These are phyloP conservation scores for Enteromius viviparus DNA, from an alignment of 2,797 vertebrate species.

Conservation along the genomic window DNA sequence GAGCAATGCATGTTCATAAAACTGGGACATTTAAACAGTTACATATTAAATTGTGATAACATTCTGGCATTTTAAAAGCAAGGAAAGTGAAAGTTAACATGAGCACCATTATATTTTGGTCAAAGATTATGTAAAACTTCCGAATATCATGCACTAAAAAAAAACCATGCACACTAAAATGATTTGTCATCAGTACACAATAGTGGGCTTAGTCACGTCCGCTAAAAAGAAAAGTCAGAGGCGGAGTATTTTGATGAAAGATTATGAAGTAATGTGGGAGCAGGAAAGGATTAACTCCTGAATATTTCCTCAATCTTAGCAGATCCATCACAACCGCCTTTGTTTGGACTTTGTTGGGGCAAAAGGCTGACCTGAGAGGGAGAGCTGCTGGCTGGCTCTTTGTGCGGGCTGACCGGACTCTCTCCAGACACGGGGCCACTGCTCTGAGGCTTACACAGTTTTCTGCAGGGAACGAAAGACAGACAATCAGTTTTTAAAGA, in stretches of 20 bases:
- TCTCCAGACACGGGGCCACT: slow-evolving; percentile 72
- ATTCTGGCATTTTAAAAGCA: background rate
- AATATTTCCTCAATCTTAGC: background rate
- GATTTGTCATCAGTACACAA: background rate
- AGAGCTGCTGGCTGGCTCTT: slow-evolving; percentile 84
- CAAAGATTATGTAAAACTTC: background rate
- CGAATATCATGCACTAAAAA: background rate
- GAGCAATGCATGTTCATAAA: slow-evolving; percentile 41
- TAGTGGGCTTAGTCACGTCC: background rate
- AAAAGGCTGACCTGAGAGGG: slow-evolving; percentile 78
- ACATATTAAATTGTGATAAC: background rate
- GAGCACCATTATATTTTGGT: background rate
- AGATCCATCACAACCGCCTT: background rate
- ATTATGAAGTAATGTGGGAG: background rate
- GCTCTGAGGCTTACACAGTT: slow-evolving; percentile 84
- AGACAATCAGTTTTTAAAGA: slow-evolving; percentile 13
- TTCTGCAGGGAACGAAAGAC: slow-evolving; percentile 75
- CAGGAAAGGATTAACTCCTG: background rate
- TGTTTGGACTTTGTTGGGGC: slow-evolving; percentile 32
- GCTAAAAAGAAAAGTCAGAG: background rate
- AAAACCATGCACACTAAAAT: background rate
- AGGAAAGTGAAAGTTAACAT: background rate
- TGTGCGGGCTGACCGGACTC: slow-evolving; percentile 81
- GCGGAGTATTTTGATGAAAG: background rate
- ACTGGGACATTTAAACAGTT: background rate